Evolutionary conservation across 1,140 invertebrate species (phyloP).

Genomic region (Pentalonia nigronervosa): DNA sequence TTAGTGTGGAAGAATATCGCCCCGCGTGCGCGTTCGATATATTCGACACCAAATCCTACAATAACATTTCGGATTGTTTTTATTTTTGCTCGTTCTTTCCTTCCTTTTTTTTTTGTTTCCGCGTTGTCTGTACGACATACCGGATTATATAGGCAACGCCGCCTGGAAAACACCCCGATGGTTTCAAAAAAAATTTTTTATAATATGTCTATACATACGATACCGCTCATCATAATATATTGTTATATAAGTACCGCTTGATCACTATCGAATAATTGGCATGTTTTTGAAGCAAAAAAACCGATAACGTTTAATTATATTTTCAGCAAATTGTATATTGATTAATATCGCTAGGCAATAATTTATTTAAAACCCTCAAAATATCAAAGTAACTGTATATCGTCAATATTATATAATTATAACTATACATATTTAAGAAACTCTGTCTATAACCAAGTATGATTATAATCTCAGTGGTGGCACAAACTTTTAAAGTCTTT

Average conservation of each 20-base stretch:
- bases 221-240: not conserved
- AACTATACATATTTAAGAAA: no score
- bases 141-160: not conserved
- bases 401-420: no score
- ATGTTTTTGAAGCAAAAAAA: not conserved
- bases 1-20: not conserved
- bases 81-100: not conserved
- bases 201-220: not conserved
- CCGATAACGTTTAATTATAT: not conserved
- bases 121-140: not conserved
- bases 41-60: not conserved
- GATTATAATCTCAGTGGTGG: no score
- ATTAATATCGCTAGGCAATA: no score
- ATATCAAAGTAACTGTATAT: no score
- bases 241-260: not conserved
- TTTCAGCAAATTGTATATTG: no score
- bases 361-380: no score
- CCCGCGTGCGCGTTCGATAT: not conserved
- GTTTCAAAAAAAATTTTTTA: not conserved
- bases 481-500: no score
- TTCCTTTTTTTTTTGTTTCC: not conserved
- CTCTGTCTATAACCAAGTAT: no score
- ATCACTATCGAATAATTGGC: not conserved
- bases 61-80: not conserved
- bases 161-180: not conserved